Percentiles rank a stretch among this genome's conserved stretches.
phyloP scores from a whole-genome alignment of 1,140 invertebrate genomes.

The Helicorthomorpha holstii region DNA sequence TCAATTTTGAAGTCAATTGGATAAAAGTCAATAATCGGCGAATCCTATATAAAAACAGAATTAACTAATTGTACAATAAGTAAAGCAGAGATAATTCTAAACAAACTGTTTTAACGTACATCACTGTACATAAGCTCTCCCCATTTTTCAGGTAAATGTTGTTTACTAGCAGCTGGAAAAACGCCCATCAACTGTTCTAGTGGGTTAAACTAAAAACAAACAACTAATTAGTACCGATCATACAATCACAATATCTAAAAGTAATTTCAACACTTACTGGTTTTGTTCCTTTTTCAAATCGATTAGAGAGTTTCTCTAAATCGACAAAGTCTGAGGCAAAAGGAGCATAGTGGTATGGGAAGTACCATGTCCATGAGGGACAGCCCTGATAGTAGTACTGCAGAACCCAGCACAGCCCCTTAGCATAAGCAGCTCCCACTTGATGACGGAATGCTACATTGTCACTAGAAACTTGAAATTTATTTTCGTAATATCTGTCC shows the following conservation, averaged over 20 bases:
- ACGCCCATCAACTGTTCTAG: constrained; percentile 98
- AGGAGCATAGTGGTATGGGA: constrained; percentile 99
- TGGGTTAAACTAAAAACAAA: constrained; percentile 58
- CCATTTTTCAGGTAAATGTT: constrained; percentile 86
- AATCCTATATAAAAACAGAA: constrained; percentile 39
- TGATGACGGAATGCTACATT: constrained; percentile 74
- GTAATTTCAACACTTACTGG: constrained; percentile 57
- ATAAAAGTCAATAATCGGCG: constrained; percentile 97
- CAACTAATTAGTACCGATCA: background rate
- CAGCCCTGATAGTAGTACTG: constrained; percentile 99
- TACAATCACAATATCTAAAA: background rate
- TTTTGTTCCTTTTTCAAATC: constrained; percentile 72
- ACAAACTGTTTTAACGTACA: constrained; percentile 31
- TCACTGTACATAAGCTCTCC: constrained; percentile 84
- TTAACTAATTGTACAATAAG: background rate
- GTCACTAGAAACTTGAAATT: constrained; percentile 71
- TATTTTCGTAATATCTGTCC: constrained; percentile 89
- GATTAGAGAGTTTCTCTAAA: constrained; percentile 61
- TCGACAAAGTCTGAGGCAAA: constrained; percentile 98
- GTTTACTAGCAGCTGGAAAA: constrained; percentile 89
- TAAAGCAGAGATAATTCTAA: constrained; percentile 4
- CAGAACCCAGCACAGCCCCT: constrained; percentile 93
- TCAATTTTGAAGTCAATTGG: constrained; percentile 97
- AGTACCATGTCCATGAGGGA: constrained; percentile 99
- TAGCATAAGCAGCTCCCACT: constrained; percentile 84